phyloP scores from a whole-genome alignment of 2,113 vertebrate genomes.

The Genyomyrus donnyi region DNA sequence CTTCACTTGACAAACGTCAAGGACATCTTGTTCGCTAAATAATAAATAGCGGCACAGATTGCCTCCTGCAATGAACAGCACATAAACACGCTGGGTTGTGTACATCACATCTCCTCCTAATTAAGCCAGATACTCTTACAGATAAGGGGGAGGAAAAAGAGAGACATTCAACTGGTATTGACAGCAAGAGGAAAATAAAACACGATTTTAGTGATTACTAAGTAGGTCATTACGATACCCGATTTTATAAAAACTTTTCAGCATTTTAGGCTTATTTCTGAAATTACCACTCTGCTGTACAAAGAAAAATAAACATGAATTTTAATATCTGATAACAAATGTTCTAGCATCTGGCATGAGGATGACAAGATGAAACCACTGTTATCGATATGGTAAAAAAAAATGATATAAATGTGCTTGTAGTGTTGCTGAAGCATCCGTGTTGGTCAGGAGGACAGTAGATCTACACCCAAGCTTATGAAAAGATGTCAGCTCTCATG shows the following conservation, averaged over 20 bases:
- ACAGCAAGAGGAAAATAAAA: background rate
- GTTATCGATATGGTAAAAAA: background rate
- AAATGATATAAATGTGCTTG: background rate
- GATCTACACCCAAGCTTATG: background rate
- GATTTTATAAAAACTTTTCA: background rate
- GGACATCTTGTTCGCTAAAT: conserved; percentile 21
- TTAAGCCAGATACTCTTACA: background rate
- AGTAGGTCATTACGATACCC: background rate
- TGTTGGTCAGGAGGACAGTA: background rate
- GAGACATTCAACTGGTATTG: background rate
- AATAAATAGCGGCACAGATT: conserved; percentile 12
- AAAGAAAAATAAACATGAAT: background rate
- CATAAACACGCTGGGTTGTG: conserved; percentile 1
- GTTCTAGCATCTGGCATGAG: background rate
- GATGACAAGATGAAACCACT: background rate
- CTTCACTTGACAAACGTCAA: conserved; percentile 22
- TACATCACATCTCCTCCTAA: conserved; percentile 3
- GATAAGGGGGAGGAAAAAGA: background rate
- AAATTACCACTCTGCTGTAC: background rate
- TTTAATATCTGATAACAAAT: background rate
- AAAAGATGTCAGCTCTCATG: background rate
- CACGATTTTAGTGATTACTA: background rate
- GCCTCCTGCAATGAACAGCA: background rate
- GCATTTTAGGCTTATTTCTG: background rate
- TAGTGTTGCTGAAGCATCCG: background rate